Conservation (phyloP, 2,797 vertebrate species). For the Cossypha heuglini region DNA sequence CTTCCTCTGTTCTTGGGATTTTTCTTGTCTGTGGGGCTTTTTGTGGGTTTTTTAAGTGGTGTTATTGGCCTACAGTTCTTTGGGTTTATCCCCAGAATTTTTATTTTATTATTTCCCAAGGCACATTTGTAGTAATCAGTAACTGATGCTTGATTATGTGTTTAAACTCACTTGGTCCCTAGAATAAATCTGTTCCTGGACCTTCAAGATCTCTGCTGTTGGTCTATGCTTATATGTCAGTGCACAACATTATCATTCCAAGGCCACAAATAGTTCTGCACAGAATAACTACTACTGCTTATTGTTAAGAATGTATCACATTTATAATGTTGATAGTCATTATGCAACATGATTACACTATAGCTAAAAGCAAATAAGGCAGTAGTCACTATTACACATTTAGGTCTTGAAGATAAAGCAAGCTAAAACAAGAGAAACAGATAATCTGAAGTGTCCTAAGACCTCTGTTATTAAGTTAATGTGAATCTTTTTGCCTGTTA, state of each 20-base stretch:
- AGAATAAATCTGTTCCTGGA: neutral
- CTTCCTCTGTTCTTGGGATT: neutral
- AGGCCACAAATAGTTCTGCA: neutral
- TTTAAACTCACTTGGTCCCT: neutral
- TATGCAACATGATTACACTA: neutral
- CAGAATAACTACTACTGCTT: neutral
- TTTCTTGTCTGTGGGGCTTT: neutral
- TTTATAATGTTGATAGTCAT: neutral
- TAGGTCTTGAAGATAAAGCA: neutral
- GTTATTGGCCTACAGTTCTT: neutral
- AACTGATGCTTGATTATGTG: neutral
- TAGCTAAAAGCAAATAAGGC: neutral
- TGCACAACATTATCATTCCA: neutral
- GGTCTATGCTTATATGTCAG: neutral
- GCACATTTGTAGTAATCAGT: neutral
- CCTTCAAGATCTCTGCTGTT: neutral
- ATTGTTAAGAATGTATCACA: neutral
- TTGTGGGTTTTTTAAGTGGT: accelerated
- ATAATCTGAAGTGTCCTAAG: neutral
- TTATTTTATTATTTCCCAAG: neutral
- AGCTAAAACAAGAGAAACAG: neutral
- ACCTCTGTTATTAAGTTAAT: neutral
- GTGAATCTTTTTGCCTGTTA: neutral
- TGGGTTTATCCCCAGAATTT: neutral
- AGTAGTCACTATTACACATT: neutral